Percentiles rank a stretch among this genome's conserved stretches.
phyloP scores from a whole-genome alignment of 2,888 invertebrate genomes.

The Drosophila planitibia region DNA sequence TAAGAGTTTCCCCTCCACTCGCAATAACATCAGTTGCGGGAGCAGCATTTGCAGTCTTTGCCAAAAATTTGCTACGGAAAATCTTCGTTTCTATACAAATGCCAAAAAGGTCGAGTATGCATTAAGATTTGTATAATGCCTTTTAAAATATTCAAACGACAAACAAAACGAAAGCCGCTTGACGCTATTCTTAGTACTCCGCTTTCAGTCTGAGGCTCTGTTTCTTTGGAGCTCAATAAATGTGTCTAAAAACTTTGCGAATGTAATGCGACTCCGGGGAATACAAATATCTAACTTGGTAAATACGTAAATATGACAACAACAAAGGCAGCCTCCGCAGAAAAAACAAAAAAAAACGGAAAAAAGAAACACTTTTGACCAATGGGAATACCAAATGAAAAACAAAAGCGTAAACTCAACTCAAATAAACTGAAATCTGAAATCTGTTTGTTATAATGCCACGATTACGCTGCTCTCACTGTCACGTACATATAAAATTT shows the following conservation, averaged over 20 bases:
- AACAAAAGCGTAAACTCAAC: conserved; percentile 56
- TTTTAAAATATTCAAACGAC: conserved; percentile 51
- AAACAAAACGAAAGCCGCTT: conserved; percentile 41
- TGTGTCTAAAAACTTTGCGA: conserved; percentile 59
- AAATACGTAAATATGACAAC: conserved; percentile 58
- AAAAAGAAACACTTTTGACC: conserved; percentile 37
- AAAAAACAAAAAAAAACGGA: conserved; percentile 3
- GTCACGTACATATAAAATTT: conserved; percentile 48
- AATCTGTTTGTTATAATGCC: conserved; percentile 65
- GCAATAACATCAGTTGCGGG: not conserved
- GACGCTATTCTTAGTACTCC: conserved; percentile 6
- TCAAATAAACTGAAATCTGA: conserved; percentile 40
- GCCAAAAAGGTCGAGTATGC: conserved; percentile 28
- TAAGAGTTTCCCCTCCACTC: not conserved
- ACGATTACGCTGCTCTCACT: conserved; percentile 61
- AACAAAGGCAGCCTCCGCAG: conserved; percentile 37
- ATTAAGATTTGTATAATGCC: conserved; percentile 58
- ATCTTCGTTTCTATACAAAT: conserved; percentile 6
- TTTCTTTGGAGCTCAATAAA: conserved; percentile 56
- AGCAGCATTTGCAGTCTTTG: not conserved
- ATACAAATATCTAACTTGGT: conserved; percentile 57
- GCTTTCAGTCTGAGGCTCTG: conserved; percentile 19
- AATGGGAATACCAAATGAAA: conserved; percentile 73
- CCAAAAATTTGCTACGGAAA: not conserved
- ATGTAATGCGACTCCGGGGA: conserved; percentile 64